A percentile compares a stretch with the other conserved stretches of the same genome.
Evolutionary conservation across 2,888 invertebrate genomes (phyloP).

Genomic region (Eulithis prunata): DNA sequence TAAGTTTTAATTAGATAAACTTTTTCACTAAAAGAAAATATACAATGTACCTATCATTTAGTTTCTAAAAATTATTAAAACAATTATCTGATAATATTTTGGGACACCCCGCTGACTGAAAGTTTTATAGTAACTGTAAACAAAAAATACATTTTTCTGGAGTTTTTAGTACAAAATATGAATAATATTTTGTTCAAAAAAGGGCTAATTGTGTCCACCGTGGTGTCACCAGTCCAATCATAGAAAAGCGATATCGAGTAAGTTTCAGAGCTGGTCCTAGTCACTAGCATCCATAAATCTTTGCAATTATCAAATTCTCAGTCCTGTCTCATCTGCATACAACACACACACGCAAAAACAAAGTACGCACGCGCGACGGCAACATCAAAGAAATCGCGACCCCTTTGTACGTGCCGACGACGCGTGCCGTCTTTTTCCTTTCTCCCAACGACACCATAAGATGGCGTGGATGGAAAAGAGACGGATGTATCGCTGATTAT

Average conservation of each 20-base stretch:
- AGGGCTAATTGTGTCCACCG: no score
- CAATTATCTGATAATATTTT: no score
- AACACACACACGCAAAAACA: conserved; percentile 64
- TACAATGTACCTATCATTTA: no score
- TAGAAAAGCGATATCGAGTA: conserved; percentile 36
- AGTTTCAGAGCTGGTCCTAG: conserved; percentile 38
- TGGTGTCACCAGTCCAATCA: no score
- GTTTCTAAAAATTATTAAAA: no score
- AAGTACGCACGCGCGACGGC: conserved; percentile 79
- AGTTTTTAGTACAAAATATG: no score
- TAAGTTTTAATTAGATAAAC: background rate
- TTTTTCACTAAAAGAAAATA: background rate
- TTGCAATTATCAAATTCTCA: conserved; percentile 83
- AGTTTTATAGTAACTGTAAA: no score
- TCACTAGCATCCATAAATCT: conserved; percentile 71
- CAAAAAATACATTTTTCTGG: no score
- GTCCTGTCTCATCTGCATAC: conserved; percentile 79
- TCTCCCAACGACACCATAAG: conserved; percentile 61
- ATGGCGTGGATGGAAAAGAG: conserved; percentile 63
- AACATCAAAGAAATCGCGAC: conserved; percentile 81
- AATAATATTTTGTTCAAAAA: no score
- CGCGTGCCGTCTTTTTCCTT: conserved; percentile 80
- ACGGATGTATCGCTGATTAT: conserved; percentile 71
- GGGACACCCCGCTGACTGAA: no score
- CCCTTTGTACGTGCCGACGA: conserved; percentile 81